Evolutionary conservation across 2,888 invertebrate genomes (phyloP).

Genomic region (Nephrotoma flavescens): DNA sequence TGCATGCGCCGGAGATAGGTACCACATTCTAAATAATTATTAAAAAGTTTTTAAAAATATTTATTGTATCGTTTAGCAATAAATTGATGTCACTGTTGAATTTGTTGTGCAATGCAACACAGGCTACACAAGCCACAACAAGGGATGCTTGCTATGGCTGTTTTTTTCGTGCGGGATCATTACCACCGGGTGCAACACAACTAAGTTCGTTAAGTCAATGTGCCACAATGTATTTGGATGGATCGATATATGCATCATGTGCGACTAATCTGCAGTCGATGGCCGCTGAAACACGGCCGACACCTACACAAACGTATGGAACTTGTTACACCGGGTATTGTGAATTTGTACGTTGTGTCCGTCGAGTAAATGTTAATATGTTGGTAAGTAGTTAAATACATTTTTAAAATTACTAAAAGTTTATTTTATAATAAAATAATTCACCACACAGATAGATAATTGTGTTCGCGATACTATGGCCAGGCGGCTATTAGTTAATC

Average conservation of each 20-base stretch:
- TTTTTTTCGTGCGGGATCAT: constrained; percentile 40
- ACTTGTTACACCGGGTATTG: constrained; percentile 42
- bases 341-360: constrained; percentile 42
- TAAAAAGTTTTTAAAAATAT: not conserved
- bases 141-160: constrained; percentile 50
- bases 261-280: constrained; percentile 30
- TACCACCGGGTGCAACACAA: constrained; percentile 40
- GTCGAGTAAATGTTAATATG: constrained; percentile 39
- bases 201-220: constrained; percentile 37
- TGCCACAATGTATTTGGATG: constrained; percentile 37
- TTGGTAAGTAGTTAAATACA: constrained; percentile 30
- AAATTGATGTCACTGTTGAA: constrained; percentile 39
- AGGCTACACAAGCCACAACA: constrained; percentile 39
- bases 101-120: constrained; percentile 48
- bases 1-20: not conserved
- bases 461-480: constrained; percentile 17
- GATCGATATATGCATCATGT: constrained; percentile 37
- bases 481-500: constrained; percentile 14
- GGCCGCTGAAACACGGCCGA: constrained; percentile 18
- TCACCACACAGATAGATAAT: constrained; percentile 15
- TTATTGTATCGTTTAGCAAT: constrained; percentile 18
- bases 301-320: constrained; percentile 15
- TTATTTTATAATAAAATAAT: not conserved
- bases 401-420: not conserved
- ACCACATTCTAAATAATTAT: not conserved